These are phyloP conservation scores for Verasper variegatus DNA, from an alignment of 2,113 vertebrate genomes.

Conservation along the genomic window DNA sequence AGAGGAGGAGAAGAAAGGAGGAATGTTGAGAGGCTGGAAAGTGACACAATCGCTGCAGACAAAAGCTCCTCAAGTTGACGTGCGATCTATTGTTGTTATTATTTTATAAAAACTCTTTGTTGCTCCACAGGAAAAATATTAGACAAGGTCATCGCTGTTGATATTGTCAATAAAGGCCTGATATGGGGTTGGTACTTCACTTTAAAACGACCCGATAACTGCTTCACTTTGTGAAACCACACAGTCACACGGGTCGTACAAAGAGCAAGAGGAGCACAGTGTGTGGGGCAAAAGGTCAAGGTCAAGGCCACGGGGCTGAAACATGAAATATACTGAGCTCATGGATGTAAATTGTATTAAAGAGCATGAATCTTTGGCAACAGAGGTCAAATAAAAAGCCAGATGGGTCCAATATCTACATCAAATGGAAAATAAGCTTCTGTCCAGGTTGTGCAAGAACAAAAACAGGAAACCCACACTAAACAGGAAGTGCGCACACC, in stretches of 20 bases:
- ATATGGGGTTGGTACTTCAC: constrained; percentile 34
- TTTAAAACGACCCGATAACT: not conserved
- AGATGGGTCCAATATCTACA: constrained; percentile 15
- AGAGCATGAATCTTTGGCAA: not conserved
- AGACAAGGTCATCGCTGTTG: constrained; percentile 64
- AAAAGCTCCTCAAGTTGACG: constrained; percentile 21
- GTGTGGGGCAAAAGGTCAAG: constrained; percentile 27
- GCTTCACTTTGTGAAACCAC: not conserved
- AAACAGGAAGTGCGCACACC: constrained; percentile 65
- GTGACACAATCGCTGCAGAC: constrained; percentile 32
- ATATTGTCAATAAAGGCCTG: constrained; percentile 59
- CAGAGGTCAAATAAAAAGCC: not conserved
- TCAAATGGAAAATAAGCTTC: constrained; percentile 11
- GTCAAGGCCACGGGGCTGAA: not conserved
- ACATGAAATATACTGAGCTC: not conserved
- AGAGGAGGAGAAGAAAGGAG: not conserved
- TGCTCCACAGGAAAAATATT: constrained; percentile 45
- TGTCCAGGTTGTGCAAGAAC: constrained; percentile 64
- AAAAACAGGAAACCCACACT: constrained; percentile 78
- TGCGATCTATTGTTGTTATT: constrained; percentile 50
- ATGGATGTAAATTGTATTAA: not conserved
- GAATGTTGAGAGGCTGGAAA: constrained; percentile 18
- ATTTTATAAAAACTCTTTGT: constrained; percentile 36
- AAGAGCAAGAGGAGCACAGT: not conserved
- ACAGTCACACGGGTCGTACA: not conserved